Evolutionary conservation across 2,888 invertebrate species (phyloP), one percentile per base, ranked within the genome.

Genomic region (Liposcelis brunnea): DNA sequence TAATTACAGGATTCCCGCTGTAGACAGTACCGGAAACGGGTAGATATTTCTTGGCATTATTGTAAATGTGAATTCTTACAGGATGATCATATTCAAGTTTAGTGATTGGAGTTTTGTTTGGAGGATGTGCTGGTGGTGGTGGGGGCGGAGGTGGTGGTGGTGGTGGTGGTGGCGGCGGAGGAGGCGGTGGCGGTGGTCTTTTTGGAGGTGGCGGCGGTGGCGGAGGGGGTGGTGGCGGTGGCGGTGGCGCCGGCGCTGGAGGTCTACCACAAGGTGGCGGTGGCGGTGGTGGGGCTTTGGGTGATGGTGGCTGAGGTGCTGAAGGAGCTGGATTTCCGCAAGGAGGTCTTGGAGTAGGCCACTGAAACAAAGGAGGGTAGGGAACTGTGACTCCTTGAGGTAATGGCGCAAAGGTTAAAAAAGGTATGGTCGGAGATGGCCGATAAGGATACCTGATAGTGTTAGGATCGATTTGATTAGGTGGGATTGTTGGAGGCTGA

Each of bases 201-300:
- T 14, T 35, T 16, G 44, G 44, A 6, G 33, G 33, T 3, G 21
- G 36, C 15, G 46, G 32, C 2, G 43, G 45, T 15, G 34, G 46
- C 31, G 40, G 46, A 42, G 44, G 49, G 31, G 37, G 45, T 31
- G 36, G 46, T 35, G 40, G 26, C 33, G 31, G 47, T 36, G 33
- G 42, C 33, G 40, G 45, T 36, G 33, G 15, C 26, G 45, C 44
- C 1, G 48, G 43, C 31, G 38, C 43, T 16, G 48, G 46, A 1
- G 46, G 43, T 12, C 19, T 44, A 1, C 31, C 14, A 15, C 16
- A 15, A 16, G 35, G 35, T 6, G 16, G 14, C 15, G 19, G 19
- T 19, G 19, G 19, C 16, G 37, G 26, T 15, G 48, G 31, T 15
- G 37, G 37, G 14, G 37, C 37, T n/a, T n/a, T n/a, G 8, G 21